These are phyloP conservation scores for Gymnoscopelus braueri DNA, from an alignment of 2,797 vertebrate genomes.

Conservation along the genomic window DNA sequence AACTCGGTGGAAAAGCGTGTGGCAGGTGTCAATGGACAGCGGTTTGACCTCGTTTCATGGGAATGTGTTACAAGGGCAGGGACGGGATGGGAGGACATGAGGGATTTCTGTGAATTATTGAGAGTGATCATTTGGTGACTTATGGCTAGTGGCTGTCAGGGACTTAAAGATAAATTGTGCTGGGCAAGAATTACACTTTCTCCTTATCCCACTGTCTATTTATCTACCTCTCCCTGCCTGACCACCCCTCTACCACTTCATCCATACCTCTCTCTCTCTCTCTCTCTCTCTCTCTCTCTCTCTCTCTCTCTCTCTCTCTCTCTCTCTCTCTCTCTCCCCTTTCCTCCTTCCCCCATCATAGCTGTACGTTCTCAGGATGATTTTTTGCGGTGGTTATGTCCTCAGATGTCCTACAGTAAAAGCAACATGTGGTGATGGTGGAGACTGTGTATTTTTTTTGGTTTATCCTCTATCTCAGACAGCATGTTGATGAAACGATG, in stretches of 20 bases:
- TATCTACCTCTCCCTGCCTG: conserved; percentile 60
- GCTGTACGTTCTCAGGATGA: conserved; percentile 42
- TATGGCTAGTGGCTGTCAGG: conserved; percentile 80
- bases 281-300: conserved; percentile 3
- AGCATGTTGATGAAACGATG: too few species aligned
- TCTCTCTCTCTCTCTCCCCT: conserved; percentile 12
- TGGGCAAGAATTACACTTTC: conserved; percentile 80
- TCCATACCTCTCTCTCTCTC: conserved; percentile 37
- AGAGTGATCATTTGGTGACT: conserved; percentile 82
- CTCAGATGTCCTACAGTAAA: conserved; percentile 24
- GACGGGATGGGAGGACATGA: conserved; percentile 63
- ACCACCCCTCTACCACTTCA: conserved; percentile 31
- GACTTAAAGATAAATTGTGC: conserved; percentile 70
- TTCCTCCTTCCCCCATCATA: conserved; percentile 39
- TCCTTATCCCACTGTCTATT: conserved; percentile 69
- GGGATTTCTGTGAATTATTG: conserved; percentile 75
- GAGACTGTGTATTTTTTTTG: neutral
- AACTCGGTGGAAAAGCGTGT: conserved; percentile 35
- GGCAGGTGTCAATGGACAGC: conserved; percentile 28
- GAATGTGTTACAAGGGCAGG: conserved; percentile 65
- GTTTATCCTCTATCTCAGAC: too few species aligned
- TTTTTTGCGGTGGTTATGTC: conserved; percentile 35
- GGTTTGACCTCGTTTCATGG: conserved; percentile 61
- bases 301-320: neutral
- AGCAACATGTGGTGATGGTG: neutral